phyloP scores from a whole-genome alignment of 2,113 vertebrate species.

The Perca flavescens region DNA sequence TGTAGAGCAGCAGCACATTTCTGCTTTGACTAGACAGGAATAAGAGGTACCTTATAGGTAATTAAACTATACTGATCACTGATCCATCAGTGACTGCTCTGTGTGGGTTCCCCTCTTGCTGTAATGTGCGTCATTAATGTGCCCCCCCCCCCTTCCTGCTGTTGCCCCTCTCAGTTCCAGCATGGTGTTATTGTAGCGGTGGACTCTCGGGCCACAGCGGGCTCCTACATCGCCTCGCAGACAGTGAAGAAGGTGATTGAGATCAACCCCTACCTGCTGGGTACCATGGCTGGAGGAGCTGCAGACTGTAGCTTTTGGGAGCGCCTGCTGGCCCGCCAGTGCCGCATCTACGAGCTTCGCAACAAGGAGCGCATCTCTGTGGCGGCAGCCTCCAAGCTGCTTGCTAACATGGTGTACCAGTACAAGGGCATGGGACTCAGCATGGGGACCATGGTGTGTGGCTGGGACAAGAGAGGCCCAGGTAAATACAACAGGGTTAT shows the following conservation, averaged over 20 bases:
- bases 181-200: constrained; percentile 93
- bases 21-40: not conserved
- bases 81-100: not conserved
- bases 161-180: constrained; percentile 83
- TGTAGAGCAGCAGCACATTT: not conserved
- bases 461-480: constrained; percentile 95
- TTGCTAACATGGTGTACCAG: constrained; percentile 98
- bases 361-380: constrained; percentile 96
- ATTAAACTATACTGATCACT: not conserved
- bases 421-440: constrained; percentile 96
- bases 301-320: constrained; percentile 96
- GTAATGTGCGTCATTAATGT: not conserved
- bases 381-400: constrained; percentile 92
- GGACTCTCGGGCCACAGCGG: constrained; percentile 92
- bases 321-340: constrained; percentile 91
- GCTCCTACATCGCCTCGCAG: constrained; percentile 92
- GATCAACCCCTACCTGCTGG: constrained; percentile 92
- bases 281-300: constrained; percentile 94
- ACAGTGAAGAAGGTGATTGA: constrained; percentile 95
- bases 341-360: constrained; percentile 93
- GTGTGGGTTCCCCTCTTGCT: not conserved
- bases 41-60: not conserved
- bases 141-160: not conserved
- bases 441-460: constrained; percentile 96
- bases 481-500: constrained; percentile 78